Base-by-base conservation (phyloP, 1,140 invertebrate genomes). In the Hylaeus anthracinus region DNA sequence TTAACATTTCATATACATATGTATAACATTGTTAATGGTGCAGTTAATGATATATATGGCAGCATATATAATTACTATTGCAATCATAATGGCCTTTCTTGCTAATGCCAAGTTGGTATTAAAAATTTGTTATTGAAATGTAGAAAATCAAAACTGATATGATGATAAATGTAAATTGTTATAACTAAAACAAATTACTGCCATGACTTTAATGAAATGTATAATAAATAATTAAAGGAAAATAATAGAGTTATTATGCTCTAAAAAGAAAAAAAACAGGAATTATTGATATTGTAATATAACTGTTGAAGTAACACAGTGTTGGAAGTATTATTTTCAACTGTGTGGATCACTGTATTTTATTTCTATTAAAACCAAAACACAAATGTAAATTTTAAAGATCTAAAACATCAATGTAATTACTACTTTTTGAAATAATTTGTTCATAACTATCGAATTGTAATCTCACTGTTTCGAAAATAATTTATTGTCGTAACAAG, bases 391-490 rank as follows among this genome's bases (percentile, higher is more conserved):
- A 10, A 39, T 2, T 53, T 60, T 26, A 26, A 51, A 45, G 5
- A 39, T 39, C 10, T 55, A 66, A 67, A 15, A 37, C 4, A 8
- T 8, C 55, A 43, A 26, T 26, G 51, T 3, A n/a, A 53, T 55
- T 41, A 55, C 2, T 26, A 15, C 43, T 41, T 82, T 71, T 15
- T 67, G 55, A 75, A 81, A 58, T 65, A 71, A 39, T 71, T 82
- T 56, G 64, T 77, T 78, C 63, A 81, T 76, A 69, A 69, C 66
- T 66, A 81, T 77, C 77, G 45, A 78, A 82, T 43, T n/a, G 55
- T 77, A 14, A 5, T 51, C 56, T 71, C 14, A 65, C 39, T 60
- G 9, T 72, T 79, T n/a, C 12, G 2, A 41, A 3, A 58, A 43
- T 43, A 43, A 64, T 43, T 64, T 64, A 12, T 70, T 81, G 79